A percentile compares a stretch with the other conserved stretches of the same genome.
Conservation (phyloP, 2,797 vertebrate species). For the Lutjanus campechanus region DNA sequence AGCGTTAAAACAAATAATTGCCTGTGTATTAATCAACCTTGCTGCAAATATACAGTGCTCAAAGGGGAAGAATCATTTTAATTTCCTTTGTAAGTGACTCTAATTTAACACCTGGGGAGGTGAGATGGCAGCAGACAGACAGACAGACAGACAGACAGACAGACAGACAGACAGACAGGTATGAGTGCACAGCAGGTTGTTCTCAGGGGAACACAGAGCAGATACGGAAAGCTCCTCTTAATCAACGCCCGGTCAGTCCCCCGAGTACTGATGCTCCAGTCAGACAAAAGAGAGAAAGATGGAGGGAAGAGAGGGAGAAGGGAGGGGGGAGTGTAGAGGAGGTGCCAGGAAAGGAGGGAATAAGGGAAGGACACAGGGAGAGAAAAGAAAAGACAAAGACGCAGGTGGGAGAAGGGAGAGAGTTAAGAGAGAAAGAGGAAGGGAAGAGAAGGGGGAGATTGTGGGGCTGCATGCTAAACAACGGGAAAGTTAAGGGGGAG, state of each 20-base stretch:
- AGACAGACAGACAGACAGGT: constrained; percentile 37
- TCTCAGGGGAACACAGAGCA: constrained; percentile 50
- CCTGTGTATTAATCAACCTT: neutral
- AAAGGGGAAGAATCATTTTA: constrained; percentile 16
- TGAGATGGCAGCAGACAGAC: constrained; percentile 31
- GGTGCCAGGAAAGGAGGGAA: neutral
- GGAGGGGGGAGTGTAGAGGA: neutral
- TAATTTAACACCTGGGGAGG: constrained; percentile 46
- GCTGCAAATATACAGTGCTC: neutral
- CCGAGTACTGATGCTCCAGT: constrained; percentile 46
- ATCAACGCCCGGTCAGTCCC: constrained; percentile 64
- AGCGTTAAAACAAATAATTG: too few relatives aligned
- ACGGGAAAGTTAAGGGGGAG: neutral
- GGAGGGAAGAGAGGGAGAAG: neutral
- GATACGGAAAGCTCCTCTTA: constrained; percentile 63
- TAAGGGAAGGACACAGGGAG: neutral
- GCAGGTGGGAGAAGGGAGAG: neutral
- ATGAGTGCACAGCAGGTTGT: constrained; percentile 55
- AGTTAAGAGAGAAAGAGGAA: too few relatives aligned
- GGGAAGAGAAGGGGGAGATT: too few relatives aligned
- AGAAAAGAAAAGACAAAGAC: neutral
- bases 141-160: too few relatives aligned
- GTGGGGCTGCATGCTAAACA: too few relatives aligned
- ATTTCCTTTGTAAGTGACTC: constrained; percentile 47
- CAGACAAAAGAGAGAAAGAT: constrained; percentile 50